A percentile compares a stretch with the other conserved stretches of the same genome.
phyloP scores from a whole-genome alignment of 2,888 invertebrate species.

The Apoderus coryli region DNA sequence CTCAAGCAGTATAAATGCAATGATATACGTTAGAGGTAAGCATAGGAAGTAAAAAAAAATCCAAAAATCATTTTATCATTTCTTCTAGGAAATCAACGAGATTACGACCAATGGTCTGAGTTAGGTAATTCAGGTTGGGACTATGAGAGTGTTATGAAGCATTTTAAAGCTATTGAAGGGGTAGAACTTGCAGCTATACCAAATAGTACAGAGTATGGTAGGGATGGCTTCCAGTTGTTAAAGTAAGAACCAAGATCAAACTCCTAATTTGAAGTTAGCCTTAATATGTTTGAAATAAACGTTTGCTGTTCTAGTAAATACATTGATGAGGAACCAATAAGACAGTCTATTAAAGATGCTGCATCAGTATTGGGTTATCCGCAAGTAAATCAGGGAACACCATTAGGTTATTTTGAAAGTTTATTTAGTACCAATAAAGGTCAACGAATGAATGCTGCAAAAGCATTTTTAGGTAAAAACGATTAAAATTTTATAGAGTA shows the following conservation, averaged over 20 bases:
- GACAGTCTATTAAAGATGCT: conserved; percentile 25
- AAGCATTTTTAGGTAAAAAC: conserved; percentile 47
- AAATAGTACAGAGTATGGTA: conserved; percentile 27
- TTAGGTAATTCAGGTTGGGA: conserved; percentile 46
- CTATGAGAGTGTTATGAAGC: conserved; percentile 33
- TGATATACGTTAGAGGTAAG: conserved; percentile 51
- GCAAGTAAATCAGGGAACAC: conserved; percentile 21
- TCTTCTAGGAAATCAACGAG: too few relatives aligned
- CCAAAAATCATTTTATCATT: too few relatives aligned
- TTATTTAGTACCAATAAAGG: conserved; percentile 28
- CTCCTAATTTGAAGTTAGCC: too few relatives aligned
- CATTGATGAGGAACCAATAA: conserved; percentile 25
- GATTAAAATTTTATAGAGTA: too few relatives aligned
- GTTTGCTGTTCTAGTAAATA: conserved; percentile 31
- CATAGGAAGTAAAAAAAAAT: too few relatives aligned
- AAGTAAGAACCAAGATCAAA: conserved; percentile 15
- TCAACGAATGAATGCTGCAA: conserved; percentile 41
- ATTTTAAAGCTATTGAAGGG: conserved; percentile 33
- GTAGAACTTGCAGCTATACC: conserved; percentile 19
- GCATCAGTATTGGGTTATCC: conserved; percentile 33
- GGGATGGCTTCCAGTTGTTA: conserved; percentile 32
- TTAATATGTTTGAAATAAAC: too few relatives aligned
- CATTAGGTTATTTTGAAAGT: conserved; percentile 23
- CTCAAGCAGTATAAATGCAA: conserved; percentile 45
- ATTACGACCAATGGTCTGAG: conserved; percentile 48